A percentile compares a stretch with the other conserved stretches of the same genome.
These are phyloP conservation scores for Tribolium madens DNA, from an alignment of 1,140 invertebrate genomes.

Conservation along the genomic window DNA sequence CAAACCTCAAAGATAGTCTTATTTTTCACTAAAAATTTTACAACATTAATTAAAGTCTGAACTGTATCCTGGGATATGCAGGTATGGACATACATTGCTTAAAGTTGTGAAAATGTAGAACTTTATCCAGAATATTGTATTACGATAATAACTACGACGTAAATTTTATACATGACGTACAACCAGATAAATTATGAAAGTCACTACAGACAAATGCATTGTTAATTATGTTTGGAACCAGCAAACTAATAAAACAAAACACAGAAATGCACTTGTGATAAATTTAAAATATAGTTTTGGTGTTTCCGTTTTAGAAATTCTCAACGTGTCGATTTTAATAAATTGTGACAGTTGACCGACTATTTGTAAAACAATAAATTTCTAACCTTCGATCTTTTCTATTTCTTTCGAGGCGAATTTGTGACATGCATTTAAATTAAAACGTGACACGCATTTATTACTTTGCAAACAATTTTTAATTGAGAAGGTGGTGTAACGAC, in stretches of 20 bases:
- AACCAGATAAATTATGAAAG: neutral
- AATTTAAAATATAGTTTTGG: neutral
- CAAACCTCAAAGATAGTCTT: neutral
- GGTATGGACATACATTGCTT: neutral
- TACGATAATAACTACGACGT: neutral
- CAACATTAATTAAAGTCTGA: neutral
- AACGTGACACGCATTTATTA: neutral
- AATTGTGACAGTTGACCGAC: neutral
- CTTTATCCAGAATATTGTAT: neutral
- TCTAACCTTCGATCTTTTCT: constrained; percentile 1
- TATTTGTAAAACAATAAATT: constrained; percentile 11
- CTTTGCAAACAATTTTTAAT: neutral
- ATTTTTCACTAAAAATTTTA: neutral
- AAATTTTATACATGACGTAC: neutral
- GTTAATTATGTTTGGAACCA: neutral
- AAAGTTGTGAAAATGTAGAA: neutral
- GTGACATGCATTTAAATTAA: constrained; percentile 14
- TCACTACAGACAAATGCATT: neutral
- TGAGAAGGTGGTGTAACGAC: neutral
- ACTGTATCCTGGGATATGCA: neutral
- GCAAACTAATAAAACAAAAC: neutral
- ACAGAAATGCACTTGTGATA: neutral
- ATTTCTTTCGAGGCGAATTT: neutral
- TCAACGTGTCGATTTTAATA: neutral
- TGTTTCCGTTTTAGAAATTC: neutral